Evolutionary conservation across 1,140 invertebrate genomes (phyloP).

Genomic region (Zeugodacus cucurbitae): DNA sequence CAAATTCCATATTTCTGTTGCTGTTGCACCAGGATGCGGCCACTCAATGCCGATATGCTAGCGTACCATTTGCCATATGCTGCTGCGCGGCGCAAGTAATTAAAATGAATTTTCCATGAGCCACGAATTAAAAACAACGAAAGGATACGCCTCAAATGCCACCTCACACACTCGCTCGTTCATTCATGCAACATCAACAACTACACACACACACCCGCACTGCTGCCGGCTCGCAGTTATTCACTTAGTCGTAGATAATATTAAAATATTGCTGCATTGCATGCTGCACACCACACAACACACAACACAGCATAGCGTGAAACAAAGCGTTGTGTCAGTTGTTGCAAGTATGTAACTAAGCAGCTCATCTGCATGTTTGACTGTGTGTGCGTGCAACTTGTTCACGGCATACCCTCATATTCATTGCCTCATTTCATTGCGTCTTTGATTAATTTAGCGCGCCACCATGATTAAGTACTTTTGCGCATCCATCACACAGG

Average conservation of each 20-base stretch:
- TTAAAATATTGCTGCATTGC: slow-evolving; percentile 28
- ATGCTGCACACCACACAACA: background rate
- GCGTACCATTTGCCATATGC: slow-evolving; percentile 9
- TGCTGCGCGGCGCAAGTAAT: slow-evolving; percentile 10
- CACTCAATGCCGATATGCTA: background rate
- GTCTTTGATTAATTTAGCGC: slow-evolving; percentile 63
- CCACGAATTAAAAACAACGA: slow-evolving; percentile 19
- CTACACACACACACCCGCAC: background rate
- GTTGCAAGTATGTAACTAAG: background rate
- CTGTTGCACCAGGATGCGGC: background rate
- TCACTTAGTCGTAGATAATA: background rate
- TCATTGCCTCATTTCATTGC: slow-evolving; percentile 18
- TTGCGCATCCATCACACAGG: slow-evolving; percentile 51
- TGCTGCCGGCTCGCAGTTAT: background rate
- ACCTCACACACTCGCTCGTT: background rate
- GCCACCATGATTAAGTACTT: slow-evolving; percentile 65
- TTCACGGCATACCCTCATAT: background rate
- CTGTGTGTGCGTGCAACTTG: background rate
- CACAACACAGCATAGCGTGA: background rate
- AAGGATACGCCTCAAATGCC: slow-evolving; percentile 34
- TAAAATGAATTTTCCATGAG: slow-evolving; percentile 41
- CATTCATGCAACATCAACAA: background rate
- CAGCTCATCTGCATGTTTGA: background rate
- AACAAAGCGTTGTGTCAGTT: background rate
- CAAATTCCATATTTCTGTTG: background rate